Evolutionary conservation across 2,888 invertebrate genomes (phyloP).

Genomic region (Agrochola lota): DNA sequence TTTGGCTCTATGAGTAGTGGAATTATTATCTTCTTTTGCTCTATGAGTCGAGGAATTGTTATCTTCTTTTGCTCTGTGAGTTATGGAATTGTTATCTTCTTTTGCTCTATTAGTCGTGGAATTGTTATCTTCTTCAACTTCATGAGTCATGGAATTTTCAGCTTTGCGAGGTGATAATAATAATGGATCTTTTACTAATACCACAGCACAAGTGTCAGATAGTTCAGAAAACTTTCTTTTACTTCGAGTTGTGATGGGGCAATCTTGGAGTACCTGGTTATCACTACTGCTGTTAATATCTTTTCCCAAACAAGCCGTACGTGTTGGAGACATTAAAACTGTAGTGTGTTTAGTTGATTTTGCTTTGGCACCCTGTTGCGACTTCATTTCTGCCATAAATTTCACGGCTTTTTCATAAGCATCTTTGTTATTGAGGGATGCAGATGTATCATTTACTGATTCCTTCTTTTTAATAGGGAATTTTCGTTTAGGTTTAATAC

Average conservation of each 20-base stretch:
- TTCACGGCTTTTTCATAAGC: conserved; percentile 82
- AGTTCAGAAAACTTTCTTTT: conserved; percentile 33
- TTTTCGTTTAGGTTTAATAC: conserved; percentile 63
- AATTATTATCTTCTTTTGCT: neutral
- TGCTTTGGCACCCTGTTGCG: conserved; percentile 61
- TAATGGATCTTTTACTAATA: conserved; percentile 29
- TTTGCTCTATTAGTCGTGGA: neutral
- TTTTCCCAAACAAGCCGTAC: neutral
- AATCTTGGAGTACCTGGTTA: conserved; percentile 5
- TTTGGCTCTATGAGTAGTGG: neutral
- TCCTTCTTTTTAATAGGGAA: conserved; percentile 52
- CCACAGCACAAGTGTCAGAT: conserved; percentile 7
- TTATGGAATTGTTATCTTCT: neutral
- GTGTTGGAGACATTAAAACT: conserved; percentile 8
- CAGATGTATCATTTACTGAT: conserved; percentile 60
- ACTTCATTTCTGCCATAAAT: conserved; percentile 79
- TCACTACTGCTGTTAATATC: neutral
- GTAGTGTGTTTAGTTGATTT: conserved; percentile 12
- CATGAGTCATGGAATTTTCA: neutral
- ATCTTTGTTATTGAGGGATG: conserved; percentile 74
- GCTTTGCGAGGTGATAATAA: conserved; percentile 2
- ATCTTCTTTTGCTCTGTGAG: conserved; percentile 4
- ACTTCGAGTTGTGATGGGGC: conserved; percentile 10
- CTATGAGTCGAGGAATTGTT: neutral
- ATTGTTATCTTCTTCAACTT: conserved; percentile 10